Evolutionary conservation across 1,140 invertebrate species (phyloP).

Genomic region (Caenorhabditis inopinata): DNA sequence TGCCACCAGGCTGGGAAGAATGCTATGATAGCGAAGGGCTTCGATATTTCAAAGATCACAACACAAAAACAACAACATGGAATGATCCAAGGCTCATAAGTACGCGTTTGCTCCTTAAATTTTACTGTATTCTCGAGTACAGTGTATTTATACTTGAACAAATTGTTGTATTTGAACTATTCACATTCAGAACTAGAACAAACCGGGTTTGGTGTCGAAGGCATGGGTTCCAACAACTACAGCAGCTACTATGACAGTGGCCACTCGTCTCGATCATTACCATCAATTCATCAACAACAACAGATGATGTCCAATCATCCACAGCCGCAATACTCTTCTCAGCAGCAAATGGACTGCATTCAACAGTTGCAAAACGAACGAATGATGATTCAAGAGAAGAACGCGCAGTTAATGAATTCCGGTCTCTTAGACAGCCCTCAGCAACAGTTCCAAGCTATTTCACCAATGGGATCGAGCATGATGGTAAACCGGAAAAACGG

Average conservation of each 20-base stretch:
- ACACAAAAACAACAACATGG: background rate
- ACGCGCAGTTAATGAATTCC: slow-evolving; percentile 13
- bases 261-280: background rate
- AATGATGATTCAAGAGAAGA: slow-evolving; percentile 26
- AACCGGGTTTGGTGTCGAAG: background rate
- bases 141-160: no score
- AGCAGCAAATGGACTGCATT: slow-evolving; percentile 24
- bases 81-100: background rate
- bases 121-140: no score
- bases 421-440: slow-evolving; percentile 1
- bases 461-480: background rate
- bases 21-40: slow-evolving; percentile 5
- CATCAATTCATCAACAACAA: slow-evolving; percentile 8
- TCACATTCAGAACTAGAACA: slow-evolving; percentile 3
- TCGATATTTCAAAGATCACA: slow-evolving; percentile 4
- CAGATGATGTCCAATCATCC: slow-evolving; percentile 17
- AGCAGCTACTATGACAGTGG: background rate
- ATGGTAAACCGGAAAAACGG: background rate
- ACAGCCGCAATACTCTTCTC: slow-evolving; percentile 28
- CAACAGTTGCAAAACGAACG: slow-evolving; percentile 14
- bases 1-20: background rate
- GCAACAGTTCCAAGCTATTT: background rate
- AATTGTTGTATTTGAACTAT: no score
- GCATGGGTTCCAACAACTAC: background rate
- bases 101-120: no score